Evolutionary conservation across 2,888 invertebrate species (phyloP), one percentile per base, ranked within the genome.

Genomic region (Leucophenga maculata): DNA sequence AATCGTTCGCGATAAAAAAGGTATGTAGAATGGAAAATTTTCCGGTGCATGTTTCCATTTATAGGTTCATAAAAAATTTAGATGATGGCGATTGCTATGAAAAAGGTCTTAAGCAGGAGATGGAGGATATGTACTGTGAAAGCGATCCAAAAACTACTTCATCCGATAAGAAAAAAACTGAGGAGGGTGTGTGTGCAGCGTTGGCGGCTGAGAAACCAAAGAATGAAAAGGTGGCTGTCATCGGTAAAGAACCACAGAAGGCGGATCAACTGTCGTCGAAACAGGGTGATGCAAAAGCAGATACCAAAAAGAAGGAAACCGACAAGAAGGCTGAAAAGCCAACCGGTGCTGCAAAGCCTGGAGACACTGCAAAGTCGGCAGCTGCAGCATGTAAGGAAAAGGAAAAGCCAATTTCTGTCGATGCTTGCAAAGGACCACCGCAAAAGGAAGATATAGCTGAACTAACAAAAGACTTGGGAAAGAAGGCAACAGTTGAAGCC

Each of bases 81-180:
- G 73, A 60, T 39, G 69, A 69, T 6, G 46, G 68, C 3, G 69
- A 55, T 50, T 39, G 13, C 22, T 46, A 74, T 1, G 74, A 71
- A 3, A 72, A 78, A 20, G 32, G 46, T 1, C 11, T 50, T 62
- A 11, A 55, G 57, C 22, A 44, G 44, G 57, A 57, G 16, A 39
- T 46, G 46, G 67, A 26, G 26, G 39, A 57, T 39, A 22, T 13
- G 50, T 31, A 8, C 14, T 39, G 39, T n/a, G 44, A 39, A 8
- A 18, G 6, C 9, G 59, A 11, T n/a, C 8, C 16, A 14, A 59
- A 32, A 3, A 32, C 60, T 32, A 11, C n/a, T n/a, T n/a, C n/a
- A n/a, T n/a, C n/a, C n/a, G n/a, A n/a, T n/a, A n/a, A n/a, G n/a
- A n/a, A n/a, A n/a, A n/a, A n/a, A n/a, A n/a, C n/a, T n/a, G n/a